Percentiles rank a stretch among this genome's conserved stretches.
Evolutionary conservation across 1,140 invertebrate genomes (phyloP).

Genomic region (Meteorus sp.): DNA sequence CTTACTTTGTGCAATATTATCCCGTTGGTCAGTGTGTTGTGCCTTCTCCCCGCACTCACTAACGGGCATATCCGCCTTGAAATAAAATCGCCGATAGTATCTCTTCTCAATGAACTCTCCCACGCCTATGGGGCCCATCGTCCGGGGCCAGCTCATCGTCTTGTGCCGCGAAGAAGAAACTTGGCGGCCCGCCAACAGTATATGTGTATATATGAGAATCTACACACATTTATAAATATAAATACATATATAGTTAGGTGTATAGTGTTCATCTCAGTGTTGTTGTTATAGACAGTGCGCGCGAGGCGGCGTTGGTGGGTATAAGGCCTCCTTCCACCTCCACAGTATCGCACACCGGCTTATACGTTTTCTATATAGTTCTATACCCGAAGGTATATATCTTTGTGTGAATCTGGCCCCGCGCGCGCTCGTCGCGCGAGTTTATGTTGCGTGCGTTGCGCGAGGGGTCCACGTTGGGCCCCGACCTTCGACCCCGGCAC

Average conservation of each 20-base stretch:
- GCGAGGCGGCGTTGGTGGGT: too few species aligned
- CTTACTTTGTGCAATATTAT: constrained; percentile 36
- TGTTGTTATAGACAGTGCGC: constrained; percentile 4
- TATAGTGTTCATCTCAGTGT: background rate
- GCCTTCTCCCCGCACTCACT: constrained; percentile 27
- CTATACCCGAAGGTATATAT: constrained; percentile 17
- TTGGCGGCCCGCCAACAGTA: too few species aligned
- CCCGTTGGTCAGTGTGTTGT: constrained; percentile 44
- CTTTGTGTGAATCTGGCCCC: constrained; percentile 25
- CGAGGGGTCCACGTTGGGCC: constrained; percentile 41
- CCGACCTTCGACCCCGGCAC: constrained; percentile 56
- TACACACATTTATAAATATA: too few species aligned
- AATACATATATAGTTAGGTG: too few species aligned
- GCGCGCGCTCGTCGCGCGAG: constrained; percentile 22
- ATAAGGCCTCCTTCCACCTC: background rate
- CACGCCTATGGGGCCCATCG: constrained; percentile 53
- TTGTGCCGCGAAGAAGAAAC: constrained; percentile 7
- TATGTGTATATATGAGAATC: too few species aligned
- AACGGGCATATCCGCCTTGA: constrained; percentile 57
- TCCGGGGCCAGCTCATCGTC: constrained; percentile 20
- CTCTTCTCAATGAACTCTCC: constrained; percentile 60
- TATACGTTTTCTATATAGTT: too few species aligned
- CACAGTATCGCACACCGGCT: too few species aligned
- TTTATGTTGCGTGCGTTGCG: constrained; percentile 26
- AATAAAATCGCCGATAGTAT: constrained; percentile 60